Evolutionary conservation across 2,888 invertebrate species (phyloP).

Genomic region (Nomada ferruginata): DNA sequence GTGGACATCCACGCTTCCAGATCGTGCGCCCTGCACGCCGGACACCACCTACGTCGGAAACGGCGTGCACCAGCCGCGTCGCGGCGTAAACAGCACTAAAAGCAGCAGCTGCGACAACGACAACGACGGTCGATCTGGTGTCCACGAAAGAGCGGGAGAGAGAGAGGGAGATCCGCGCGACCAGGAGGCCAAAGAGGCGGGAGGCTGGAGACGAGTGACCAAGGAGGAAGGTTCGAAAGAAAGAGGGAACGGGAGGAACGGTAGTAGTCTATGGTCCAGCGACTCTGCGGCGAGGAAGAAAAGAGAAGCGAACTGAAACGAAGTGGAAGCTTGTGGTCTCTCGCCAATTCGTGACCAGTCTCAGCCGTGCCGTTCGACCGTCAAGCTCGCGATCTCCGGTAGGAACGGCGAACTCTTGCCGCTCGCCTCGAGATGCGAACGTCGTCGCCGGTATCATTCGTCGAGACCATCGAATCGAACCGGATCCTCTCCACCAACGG

Average conservation of each 20-base stretch:
- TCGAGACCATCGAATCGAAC: constrained; percentile 18
- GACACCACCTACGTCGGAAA: constrained; percentile 75
- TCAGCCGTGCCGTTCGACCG: constrained; percentile 80
- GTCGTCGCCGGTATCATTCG: constrained; percentile 36
- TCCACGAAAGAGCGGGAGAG: constrained; percentile 39
- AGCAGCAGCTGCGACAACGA: constrained; percentile 42
- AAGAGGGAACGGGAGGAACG: constrained; percentile 58
- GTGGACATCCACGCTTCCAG: constrained; percentile 39
- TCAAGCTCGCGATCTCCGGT: constrained; percentile 73
- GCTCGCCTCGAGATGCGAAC: constrained; percentile 68
- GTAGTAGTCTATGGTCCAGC: constrained; percentile 47
- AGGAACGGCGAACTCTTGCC: constrained; percentile 39
- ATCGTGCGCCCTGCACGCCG: constrained; percentile 54
- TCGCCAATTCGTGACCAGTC: constrained; percentile 75
- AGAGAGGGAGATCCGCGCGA: constrained; percentile 25
- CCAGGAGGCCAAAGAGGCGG: constrained; percentile 20
- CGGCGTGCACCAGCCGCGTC: constrained; percentile 46
- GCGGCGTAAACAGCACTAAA: constrained; percentile 50
- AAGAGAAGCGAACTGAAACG: constrained; percentile 61
- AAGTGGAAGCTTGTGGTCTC: constrained; percentile 61
- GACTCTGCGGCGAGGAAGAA: constrained; percentile 56
- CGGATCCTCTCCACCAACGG: constrained; percentile 8
- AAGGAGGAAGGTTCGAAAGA: constrained; percentile 47
- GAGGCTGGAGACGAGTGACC: constrained; percentile 33
- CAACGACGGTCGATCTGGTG: constrained; percentile 33